These are phyloP conservation scores for Apotomis turbidana DNA, from an alignment of 2,888 invertebrate genomes.

Conservation along the genomic window DNA sequence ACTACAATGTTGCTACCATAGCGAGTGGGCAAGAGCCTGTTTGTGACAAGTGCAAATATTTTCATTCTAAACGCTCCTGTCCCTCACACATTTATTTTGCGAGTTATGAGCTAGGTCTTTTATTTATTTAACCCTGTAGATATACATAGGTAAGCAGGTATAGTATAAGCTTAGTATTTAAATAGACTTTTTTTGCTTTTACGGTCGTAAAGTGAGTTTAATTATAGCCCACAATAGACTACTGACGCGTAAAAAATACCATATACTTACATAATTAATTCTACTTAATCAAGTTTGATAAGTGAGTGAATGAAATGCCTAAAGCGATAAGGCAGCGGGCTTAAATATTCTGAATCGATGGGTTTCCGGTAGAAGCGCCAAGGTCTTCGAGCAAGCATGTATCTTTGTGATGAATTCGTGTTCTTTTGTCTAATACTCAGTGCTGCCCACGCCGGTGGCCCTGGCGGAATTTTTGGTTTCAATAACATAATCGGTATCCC, in stretches of 20 bases:
- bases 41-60: conserved; percentile 18
- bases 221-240: neutral
- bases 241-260: neutral
- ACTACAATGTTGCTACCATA: too few species aligned
- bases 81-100: neutral
- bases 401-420: neutral
- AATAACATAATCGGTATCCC: conserved; percentile 23
- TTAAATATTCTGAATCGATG: conserved; percentile 27
- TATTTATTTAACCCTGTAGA: neutral
- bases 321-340: conserved; percentile 23
- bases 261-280: conserved; percentile 10
- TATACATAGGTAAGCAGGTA: neutral
- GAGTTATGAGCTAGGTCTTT: neutral
- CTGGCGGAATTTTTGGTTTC: conserved; percentile 7
- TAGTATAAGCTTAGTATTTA: neutral
- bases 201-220: conserved; percentile 8
- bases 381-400: conserved; percentile 21
- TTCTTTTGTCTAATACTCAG: conserved; percentile 8
- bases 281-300: neutral
- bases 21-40: neutral
- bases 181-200: neutral
- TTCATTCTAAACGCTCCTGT: neutral
- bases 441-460: neutral
- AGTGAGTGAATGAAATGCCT: neutral
- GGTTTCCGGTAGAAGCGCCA: conserved; percentile 24